phyloP scores from a whole-genome alignment of 2,888 invertebrate genomes.

The Caenorhabditis auriculariae region DNA sequence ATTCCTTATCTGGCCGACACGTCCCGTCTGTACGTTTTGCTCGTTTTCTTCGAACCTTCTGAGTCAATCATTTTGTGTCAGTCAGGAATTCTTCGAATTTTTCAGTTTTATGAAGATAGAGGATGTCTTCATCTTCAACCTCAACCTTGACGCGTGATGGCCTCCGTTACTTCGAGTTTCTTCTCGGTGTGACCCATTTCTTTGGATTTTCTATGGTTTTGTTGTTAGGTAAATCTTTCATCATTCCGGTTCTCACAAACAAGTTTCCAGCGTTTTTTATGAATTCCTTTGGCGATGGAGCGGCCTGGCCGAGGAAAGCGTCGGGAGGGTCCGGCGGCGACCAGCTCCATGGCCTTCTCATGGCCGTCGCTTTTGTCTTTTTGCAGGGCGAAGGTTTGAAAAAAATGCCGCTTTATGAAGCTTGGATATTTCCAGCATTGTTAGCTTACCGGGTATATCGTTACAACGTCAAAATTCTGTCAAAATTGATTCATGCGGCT shows the following conservation, averaged over 20 bases:
- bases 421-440: conserved; percentile 47
- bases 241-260: not conserved
- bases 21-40: no score
- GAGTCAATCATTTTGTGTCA: no score
- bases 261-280: conserved; percentile 24
- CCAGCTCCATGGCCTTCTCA: conserved; percentile 41
- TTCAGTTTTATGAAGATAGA: no score
- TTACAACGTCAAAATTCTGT: conserved; percentile 41
- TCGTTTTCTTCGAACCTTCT: no score
- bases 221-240: conserved; percentile 27
- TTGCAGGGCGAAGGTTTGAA: conserved; percentile 55
- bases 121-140: not conserved
- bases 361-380: conserved; percentile 46
- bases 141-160: conserved; percentile 5
- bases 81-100: no score
- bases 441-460: conserved; percentile 50
- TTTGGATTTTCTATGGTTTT: conserved; percentile 37
- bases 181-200: conserved; percentile 35
- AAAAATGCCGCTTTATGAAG: not conserved
- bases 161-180: conserved; percentile 20
- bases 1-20: no score
- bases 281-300: conserved; percentile 27
- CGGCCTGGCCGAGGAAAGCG: conserved; percentile 25
- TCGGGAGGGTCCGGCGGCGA: conserved; percentile 2
- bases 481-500: conserved; percentile 45